A percentile compares a stretch with the other conserved stretches of the same genome.
These are phyloP conservation scores for Pagrus major DNA, from an alignment of 2,113 vertebrate genomes.

Conservation along the genomic window DNA sequence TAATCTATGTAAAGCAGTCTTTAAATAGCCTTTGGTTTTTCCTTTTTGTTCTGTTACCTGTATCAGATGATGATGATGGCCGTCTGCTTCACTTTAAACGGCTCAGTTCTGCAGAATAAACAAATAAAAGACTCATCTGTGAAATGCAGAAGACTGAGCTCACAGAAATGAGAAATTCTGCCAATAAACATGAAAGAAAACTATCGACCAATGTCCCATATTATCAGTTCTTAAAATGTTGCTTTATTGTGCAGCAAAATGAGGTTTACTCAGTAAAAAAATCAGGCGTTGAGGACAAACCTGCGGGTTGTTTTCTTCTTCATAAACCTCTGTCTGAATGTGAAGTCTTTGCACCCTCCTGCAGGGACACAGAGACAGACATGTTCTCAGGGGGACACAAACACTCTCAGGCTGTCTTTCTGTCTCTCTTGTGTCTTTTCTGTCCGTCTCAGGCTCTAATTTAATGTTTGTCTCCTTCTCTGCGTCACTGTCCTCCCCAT, in stretches of 20 bases:
- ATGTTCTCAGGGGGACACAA: not conserved
- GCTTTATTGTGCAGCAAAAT: not conserved
- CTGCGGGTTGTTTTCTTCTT: constrained; percentile 21
- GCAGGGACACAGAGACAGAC: constrained; percentile 5
- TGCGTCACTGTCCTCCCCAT: constrained; percentile 46
- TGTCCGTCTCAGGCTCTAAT: constrained; percentile 32
- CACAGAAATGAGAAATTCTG: not conserved
- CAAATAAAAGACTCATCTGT: not conserved
- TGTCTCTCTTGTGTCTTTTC: constrained; percentile 15
- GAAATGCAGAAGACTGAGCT: not conserved
- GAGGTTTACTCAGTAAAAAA: not conserved
- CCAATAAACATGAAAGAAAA: not conserved
- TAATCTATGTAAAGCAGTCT: not conserved
- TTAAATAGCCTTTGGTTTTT: not conserved
- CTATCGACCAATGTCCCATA: not conserved
- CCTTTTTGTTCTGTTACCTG: constrained; percentile 42
- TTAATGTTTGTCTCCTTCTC: constrained; percentile 50
- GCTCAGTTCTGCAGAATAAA: not conserved
- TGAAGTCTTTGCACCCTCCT: constrained; percentile 16
- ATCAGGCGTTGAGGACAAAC: constrained; percentile 37
- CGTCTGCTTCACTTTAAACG: not conserved
- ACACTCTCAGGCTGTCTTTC: not conserved
- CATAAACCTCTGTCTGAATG: not conserved
- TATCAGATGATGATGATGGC: not conserved
- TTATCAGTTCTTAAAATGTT: not conserved